Base-by-base conservation (phyloP, 2,888 invertebrate genomes). In the Andrena haemorrhoa region DNA sequence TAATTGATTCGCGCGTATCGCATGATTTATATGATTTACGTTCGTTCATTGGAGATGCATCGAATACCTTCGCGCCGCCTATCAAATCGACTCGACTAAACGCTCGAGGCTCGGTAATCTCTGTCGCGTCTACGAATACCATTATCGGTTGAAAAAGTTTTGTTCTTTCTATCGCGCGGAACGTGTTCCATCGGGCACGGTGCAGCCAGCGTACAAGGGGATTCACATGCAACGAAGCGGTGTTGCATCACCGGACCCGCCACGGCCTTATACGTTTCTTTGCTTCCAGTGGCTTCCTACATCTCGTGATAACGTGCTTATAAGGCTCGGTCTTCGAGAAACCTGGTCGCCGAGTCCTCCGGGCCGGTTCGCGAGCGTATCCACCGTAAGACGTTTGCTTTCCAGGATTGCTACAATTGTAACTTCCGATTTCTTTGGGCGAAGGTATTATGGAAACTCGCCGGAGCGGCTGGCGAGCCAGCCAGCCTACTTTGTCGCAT, bases 231-330 rank as follows among this genome's bases (percentile, higher is more conserved):
- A 86, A 84, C 85, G 75, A 76, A 80, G 84, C 82, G 65, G 83
- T 82, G 75, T 89, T 89, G 88, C 89, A 87, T 89, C 89, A 88
- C 79, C 73, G 85, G 80, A 77, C 87, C 84, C 63, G 81, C 74
- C 79, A 41, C 84, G 78, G 79, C 91, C 91, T 89, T 90, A 90
- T 90, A 91, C 84, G 90, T 83, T 91, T 89, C 86, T 89, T 89
- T 88, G 79, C 77, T 86, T 78, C 85, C 84, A 83, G 85, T 47
- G 88, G 91, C 91, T 91, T 91, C 91, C 91, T 91, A 89, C 90
- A 91, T 89, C 89, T 86, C 88, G 88, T 90, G 91, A 90, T 89
- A 89, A 90, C 89, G 86, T 89, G 87, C 91, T 89, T 91, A 90
- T 91, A 91, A 89, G 91, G 91, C 82, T 80, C 84, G 87, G 83